Evolutionary conservation across 1,140 invertebrate genomes (phyloP).

Genomic region (Drosophila orena): DNA sequence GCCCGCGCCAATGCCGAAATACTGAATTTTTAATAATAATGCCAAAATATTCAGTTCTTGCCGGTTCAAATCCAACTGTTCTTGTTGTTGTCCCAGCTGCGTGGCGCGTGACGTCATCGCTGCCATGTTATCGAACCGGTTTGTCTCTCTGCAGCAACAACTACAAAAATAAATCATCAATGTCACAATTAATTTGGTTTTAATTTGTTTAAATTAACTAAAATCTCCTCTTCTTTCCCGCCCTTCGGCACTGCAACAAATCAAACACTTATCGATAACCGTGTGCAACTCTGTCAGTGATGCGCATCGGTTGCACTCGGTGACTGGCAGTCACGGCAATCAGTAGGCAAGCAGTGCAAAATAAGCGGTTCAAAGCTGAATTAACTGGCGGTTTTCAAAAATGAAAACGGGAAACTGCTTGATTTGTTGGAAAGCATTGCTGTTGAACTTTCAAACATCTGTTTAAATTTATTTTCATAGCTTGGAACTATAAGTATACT

Average conservation of each 20-base stretch:
- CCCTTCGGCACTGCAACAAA: not conserved
- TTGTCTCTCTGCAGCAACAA: not conserved
- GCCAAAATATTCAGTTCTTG: conserved; percentile 45
- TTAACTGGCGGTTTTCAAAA: not conserved
- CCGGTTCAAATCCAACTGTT: conserved; percentile 41
- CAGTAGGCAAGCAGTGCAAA: not conserved
- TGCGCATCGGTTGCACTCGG: not conserved
- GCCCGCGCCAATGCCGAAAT: conserved; percentile 34
- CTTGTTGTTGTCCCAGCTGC: conserved; percentile 1
- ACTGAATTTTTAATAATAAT: conserved; percentile 42
- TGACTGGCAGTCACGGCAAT: conserved; percentile 3
- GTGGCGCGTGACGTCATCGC: conserved; percentile 18
- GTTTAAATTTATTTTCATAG: too few species aligned
- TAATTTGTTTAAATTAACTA: conserved; percentile 5
- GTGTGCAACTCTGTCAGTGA: conserved; percentile 11
- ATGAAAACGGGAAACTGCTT: not conserved
- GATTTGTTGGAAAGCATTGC: too few species aligned
- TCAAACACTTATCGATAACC: conserved; percentile 26
- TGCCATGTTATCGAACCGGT: conserved; percentile 29
- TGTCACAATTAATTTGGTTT: conserved; percentile 35
- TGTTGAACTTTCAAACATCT: too few species aligned
- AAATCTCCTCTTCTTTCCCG: conserved; percentile 14
- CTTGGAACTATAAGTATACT: too few species aligned
- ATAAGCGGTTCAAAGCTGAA: not conserved
- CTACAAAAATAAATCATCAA: conserved; percentile 12